Evolutionary conservation across 2,797 vertebrate species (phyloP), one percentile per base, ranked within the genome.

Genomic region (Arctocebus calabarensis): DNA sequence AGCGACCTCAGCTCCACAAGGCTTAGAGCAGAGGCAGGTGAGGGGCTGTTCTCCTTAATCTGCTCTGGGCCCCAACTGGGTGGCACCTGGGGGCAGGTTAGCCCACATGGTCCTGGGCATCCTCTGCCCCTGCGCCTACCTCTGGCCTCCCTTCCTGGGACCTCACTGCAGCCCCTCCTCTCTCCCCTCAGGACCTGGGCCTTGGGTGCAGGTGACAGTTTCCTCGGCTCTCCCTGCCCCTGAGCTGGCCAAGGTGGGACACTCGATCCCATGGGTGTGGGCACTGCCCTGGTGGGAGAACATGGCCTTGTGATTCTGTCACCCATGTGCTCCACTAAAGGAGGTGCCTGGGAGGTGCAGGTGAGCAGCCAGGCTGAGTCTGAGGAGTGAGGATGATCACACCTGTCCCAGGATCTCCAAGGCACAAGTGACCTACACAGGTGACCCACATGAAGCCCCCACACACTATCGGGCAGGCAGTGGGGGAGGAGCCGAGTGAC

Each of bases 391-490:
- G n/a, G 55, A 37, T 3, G 22, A 16, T 7, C 13, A 55, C 32
- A n/a, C 0, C 19, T 0, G 19, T 20, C 71, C 9, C 3, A 2
- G 32, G 81, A n/a, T 25, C 5, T 4, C 22, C 34, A 62, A 55
- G 62, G n/a, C 6, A 3, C 4, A 19, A 84, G 61, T 5, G 29
- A 32, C 17, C 34, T 29, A 25, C 14, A 14, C 7, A 37, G 89
- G 61, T 5, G 29, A 32, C 22, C 34, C 16, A 25, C 14, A 20
- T 22, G 48, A 52, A 14, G 48, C 3, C 1, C 11, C 45, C 32
- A n/a, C 0, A 1, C 9, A 14, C 6, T 11, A 10, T 0, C 43
- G 0, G 23, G 14, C 74, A 40, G 27, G 0, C 29, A 6, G 23
- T 10, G 48, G 11, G 20, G 14, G n/a, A 12, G n/a, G 10, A 64